Evolutionary conservation across 1,140 invertebrate species (phyloP).

Genomic region (Coptotermes formosanus): DNA sequence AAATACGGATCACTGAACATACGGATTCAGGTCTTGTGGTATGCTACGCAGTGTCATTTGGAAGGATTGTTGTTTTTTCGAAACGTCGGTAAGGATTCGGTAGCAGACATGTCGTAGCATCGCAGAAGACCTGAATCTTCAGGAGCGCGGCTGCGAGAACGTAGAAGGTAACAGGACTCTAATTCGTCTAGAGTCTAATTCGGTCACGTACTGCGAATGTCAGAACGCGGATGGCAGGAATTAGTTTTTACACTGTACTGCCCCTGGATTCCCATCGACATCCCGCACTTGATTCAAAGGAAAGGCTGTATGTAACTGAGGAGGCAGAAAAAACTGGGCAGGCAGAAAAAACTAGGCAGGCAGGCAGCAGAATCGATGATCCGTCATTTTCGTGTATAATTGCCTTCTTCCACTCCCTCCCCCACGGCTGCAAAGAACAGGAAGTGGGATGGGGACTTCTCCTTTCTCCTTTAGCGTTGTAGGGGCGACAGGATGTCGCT

Average conservation of each 20-base stretch:
- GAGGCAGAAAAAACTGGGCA: background rate
- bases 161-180: too few species aligned
- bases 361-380: slow-evolving; percentile 9
- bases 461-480: background rate
- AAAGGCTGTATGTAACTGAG: background rate
- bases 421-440: slow-evolving; percentile 24
- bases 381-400: slow-evolving; percentile 11
- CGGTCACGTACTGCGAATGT: too few species aligned
- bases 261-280: background rate
- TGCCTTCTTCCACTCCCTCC: slow-evolving; percentile 26
- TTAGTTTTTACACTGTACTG: background rate
- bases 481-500: slow-evolving; percentile 33
- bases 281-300: background rate
- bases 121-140: too few species aligned
- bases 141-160: too few species aligned
- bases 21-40: too few species aligned
- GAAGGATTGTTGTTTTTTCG: too few species aligned
- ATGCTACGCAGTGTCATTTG: too few species aligned
- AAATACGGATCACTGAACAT: too few species aligned
- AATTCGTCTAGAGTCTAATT: too few species aligned
- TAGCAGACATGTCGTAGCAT: too few species aligned
- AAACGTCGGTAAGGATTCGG: too few species aligned
- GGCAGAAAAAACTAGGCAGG: too few species aligned
- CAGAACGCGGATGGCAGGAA: background rate
- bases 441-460: slow-evolving; percentile 34